A percentile compares a stretch with the other conserved stretches of the same genome.
Evolutionary conservation across 2,113 vertebrate species (phyloP).

Genomic region (Psammodynastes pulverulentus): DNA sequence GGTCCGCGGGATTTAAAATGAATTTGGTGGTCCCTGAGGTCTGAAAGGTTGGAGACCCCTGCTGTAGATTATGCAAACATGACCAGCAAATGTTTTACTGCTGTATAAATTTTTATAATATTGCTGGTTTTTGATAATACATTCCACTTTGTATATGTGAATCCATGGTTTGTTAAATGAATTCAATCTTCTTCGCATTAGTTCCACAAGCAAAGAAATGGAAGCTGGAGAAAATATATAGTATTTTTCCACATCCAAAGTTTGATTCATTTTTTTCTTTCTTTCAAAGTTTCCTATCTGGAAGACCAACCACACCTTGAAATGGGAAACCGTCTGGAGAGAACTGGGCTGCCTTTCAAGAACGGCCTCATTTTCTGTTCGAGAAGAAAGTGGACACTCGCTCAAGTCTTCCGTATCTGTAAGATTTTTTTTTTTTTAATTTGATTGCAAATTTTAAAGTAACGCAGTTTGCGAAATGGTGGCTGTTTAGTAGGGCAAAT

Average conservation of each 20-base stretch:
- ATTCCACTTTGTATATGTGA: background rate
- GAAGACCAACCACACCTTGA: conserved; percentile 84
- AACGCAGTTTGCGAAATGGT: background rate
- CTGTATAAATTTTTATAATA: background rate
- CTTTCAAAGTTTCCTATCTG: conserved; percentile 84
- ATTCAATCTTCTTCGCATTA: background rate
- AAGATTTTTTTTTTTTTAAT: too few species aligned
- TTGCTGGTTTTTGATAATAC: background rate
- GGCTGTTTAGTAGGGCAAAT: background rate
- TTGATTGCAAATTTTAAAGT: rapidly evolving
- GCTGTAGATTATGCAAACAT: background rate
- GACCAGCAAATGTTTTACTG: background rate
- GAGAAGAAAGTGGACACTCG: conserved; percentile 92
- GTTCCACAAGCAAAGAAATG: background rate
- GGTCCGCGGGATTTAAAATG: too few species aligned
- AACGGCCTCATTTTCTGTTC: conserved; percentile 90
- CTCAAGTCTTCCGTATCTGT: conserved; percentile 93
- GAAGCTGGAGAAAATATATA: background rate
- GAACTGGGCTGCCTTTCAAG: conserved; percentile 91
- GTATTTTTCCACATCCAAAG: background rate
- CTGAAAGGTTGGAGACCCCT: too few species aligned
- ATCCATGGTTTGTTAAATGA: background rate
- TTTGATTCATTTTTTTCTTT: background rate
- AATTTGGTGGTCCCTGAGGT: too few species aligned
- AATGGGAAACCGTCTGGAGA: conserved; percentile 96